Evolutionary conservation across 2,797 vertebrate genomes (phyloP).

Genomic region (Novumbra hubbsi): DNA sequence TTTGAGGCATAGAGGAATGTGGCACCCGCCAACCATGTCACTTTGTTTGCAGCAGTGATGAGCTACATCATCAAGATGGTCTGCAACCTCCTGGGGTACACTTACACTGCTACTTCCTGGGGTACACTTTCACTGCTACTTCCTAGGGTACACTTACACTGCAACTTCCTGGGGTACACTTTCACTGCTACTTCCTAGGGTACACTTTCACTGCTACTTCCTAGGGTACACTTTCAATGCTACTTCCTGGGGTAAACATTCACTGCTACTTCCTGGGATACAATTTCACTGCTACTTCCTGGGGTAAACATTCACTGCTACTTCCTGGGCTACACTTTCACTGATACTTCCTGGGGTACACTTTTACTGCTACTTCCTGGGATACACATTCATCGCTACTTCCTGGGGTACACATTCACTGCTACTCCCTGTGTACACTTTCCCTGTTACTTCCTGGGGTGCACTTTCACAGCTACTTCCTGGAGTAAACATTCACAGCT

Average conservation of each 20-base stretch:
- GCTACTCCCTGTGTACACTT: no score
- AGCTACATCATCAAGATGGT: neutral
- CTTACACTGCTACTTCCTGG: slow-evolving; percentile 27
- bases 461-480: no score
- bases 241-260: slow-evolving; percentile 40
- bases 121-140: slow-evolving; percentile 34
- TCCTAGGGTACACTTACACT: slow-evolving; percentile 34
- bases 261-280: slow-evolving; percentile 28
- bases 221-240: slow-evolving; percentile 32
- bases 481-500: slow-evolving; percentile 23
- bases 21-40: slow-evolving; percentile 7
- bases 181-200: slow-evolving; percentile 37
- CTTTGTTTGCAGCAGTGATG: slow-evolving; percentile 14
- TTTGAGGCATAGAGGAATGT: slow-evolving; percentile 45
- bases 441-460: no score
- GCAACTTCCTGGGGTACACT: slow-evolving; percentile 34
- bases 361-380: no score
- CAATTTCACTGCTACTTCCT: slow-evolving; percentile 33
- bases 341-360: no score
- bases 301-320: no score
- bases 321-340: no score
- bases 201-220: slow-evolving; percentile 28
- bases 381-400: no score
- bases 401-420: no score
- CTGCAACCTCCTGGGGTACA: slow-evolving; percentile 31